Percentiles rank a stretch among this genome's conserved stretches.
These are phyloP conservation scores for Helleia helle DNA, from an alignment of 2,888 invertebrate species.

Conservation along the genomic window DNA sequence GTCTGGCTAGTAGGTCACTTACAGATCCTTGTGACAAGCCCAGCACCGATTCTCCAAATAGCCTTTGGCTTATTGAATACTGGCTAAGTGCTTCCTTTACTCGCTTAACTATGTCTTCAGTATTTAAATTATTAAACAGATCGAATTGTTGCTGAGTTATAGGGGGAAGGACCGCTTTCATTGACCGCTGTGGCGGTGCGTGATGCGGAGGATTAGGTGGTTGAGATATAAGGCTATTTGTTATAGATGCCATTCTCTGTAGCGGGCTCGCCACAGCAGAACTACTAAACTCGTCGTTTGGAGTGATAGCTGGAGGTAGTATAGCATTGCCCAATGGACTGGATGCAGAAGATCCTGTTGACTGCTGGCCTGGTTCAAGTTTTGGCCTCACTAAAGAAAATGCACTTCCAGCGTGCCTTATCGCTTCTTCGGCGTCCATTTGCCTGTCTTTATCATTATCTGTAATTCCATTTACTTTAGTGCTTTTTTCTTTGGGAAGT, in stretches of 20 bases:
- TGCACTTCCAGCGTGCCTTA: constrained; percentile 85
- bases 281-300: constrained; percentile 85
- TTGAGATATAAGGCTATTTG: constrained; percentile 95
- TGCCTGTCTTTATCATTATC: constrained; percentile 79
- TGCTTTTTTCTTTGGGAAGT: constrained; percentile 82
- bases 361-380: constrained; percentile 83
- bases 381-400: constrained; percentile 92
- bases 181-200: constrained; percentile 87
- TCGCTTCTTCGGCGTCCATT: constrained; percentile 78
- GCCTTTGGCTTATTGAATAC: constrained; percentile 96
- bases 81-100: constrained; percentile 96
- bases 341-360: constrained; percentile 85
- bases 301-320: constrained; percentile 87
- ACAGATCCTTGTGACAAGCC: constrained; percentile 98
- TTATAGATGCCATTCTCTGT: constrained; percentile 98
- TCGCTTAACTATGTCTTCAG: constrained; percentile 97
- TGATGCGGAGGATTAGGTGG: constrained; percentile 90
- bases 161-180: constrained; percentile 97
- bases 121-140: constrained; percentile 97
- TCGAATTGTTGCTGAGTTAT: constrained; percentile 99
- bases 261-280: constrained; percentile 93
- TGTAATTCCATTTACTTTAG: constrained; percentile 78
- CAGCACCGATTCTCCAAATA: constrained; percentile 98
- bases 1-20: constrained; percentile 95
- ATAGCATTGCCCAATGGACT: constrained; percentile 90